Evolutionary conservation across 2,888 invertebrate species (phyloP), one percentile per base, ranked within the genome.

Genomic region (Trachelus tabidus): DNA sequence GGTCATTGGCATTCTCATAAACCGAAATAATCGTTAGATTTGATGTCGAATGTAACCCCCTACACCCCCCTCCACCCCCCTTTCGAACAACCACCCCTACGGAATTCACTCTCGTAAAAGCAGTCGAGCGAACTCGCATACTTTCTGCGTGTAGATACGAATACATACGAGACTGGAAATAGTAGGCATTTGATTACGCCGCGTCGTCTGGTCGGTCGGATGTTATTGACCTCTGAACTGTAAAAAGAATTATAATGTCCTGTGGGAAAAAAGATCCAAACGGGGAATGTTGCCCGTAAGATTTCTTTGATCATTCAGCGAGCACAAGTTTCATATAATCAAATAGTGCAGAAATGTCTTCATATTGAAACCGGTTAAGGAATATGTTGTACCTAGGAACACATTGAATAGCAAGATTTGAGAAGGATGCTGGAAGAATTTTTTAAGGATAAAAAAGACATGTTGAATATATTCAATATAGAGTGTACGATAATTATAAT

Each of bases 11-110:
- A 56, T 56, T 56, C 2, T 56, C 56, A 23, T 56, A 56, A 56
- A 40, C 6, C 6, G 23, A 40, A 40, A 40, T 15, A 23, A 40
- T 23, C 56, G 56, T 56, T 56, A 56, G 23, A 56, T 56, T 56
- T 56, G 1, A 56, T 56, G 15, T 23, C 23, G 23, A 23, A 56
- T 56, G 6, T 15, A 15, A 12, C 6, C 40, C 40, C 15, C 6
- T 3, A 12, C 4, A 3, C 12, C 37, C 12, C 0, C 37, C 3
- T 0, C 2, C 37, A 0, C 40, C 15, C 4, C 23, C 40, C 0
- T 1, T 23, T 15, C 2, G 0, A 56, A 56, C 9, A 56, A 56
- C 9, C 56, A 6, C 56, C 56, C 56, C 23, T 9, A 23, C 23
- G 56, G 23, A 23, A 56, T 56, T 56, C 56, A 23, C 9, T 56